Percentiles rank a stretch among this genome's conserved stretches.
Evolutionary conservation across 2,888 invertebrate species (phyloP).

Genomic region (Yponomeuta malinellus): DNA sequence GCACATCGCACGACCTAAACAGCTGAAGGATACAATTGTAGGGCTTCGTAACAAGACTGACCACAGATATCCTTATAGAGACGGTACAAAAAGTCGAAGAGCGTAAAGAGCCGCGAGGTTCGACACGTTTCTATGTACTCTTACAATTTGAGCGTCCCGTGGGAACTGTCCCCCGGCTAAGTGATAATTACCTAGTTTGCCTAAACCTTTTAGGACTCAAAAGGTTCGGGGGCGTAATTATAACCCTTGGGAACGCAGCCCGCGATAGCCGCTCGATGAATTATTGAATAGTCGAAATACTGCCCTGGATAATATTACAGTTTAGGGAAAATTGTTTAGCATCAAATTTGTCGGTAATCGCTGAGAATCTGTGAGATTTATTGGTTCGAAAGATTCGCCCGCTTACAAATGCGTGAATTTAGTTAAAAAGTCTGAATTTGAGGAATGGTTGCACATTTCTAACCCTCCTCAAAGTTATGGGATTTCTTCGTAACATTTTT

Average conservation of each 20-base stretch:
- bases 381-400: constrained; percentile 8
- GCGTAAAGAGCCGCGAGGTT: constrained; percentile 49
- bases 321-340: constrained; percentile 7
- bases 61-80: constrained; percentile 46
- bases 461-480: background rate
- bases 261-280: constrained; percentile 35
- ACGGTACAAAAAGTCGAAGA: constrained; percentile 42
- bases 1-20: constrained; percentile 17
- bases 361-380: background rate
- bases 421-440: background rate
- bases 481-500: background rate
- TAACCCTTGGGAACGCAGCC: constrained; percentile 39
- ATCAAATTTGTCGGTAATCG: background rate
- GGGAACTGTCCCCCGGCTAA: constrained; percentile 62
- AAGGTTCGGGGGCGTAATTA: constrained; percentile 54
- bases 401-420: constrained; percentile 7
- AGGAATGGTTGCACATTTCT: background rate
- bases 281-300: constrained; percentile 40
- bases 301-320: constrained; percentile 9
- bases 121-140: constrained; percentile 59
- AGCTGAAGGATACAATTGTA: constrained; percentile 27
- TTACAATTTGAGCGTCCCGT: constrained; percentile 64
- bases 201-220: constrained; percentile 40
- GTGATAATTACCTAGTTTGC: constrained; percentile 69
- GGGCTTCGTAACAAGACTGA: constrained; percentile 55